phyloP scores from a whole-genome alignment of 2,888 invertebrate genomes.

The Leptopterna dolabrata region DNA sequence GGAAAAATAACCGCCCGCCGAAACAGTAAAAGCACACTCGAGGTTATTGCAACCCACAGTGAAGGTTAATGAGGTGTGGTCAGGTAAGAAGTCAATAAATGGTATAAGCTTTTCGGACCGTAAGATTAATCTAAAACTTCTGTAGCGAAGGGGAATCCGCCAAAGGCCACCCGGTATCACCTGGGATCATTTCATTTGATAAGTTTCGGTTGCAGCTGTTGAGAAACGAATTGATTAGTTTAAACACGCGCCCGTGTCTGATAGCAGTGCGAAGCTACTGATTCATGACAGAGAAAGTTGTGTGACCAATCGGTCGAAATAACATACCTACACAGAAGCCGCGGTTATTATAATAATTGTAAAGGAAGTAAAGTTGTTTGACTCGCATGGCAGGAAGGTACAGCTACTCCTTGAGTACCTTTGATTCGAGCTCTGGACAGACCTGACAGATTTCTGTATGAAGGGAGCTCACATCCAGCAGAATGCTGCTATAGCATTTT shows the following conservation, averaged over 20 bases:
- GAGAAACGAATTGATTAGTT: background rate
- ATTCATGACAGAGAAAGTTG: background rate
- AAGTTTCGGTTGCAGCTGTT: background rate
- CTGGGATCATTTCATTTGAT: background rate
- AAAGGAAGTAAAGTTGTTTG: no score
- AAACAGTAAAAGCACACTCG: background rate
- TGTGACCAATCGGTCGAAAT: background rate
- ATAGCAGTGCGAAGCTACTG: background rate
- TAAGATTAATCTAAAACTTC: background rate
- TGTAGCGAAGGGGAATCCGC: background rate
- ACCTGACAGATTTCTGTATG: no score
- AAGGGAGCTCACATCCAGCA: no score
- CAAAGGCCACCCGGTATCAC: background rate
- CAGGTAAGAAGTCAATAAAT: conserved; percentile 10
- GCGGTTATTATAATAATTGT: no score
- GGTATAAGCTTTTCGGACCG: background rate
- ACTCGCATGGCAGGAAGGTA: no score
- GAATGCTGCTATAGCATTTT: no score
- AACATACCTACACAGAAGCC: no score
- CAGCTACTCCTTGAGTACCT: no score
- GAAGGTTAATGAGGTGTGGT: background rate
- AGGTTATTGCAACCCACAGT: background rate
- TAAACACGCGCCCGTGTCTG: background rate
- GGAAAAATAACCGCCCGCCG: background rate
- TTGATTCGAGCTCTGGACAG: no score